These are phyloP conservation scores for Sebastiscus tertius DNA, from an alignment of 2,797 vertebrate species.

Conservation along the genomic window DNA sequence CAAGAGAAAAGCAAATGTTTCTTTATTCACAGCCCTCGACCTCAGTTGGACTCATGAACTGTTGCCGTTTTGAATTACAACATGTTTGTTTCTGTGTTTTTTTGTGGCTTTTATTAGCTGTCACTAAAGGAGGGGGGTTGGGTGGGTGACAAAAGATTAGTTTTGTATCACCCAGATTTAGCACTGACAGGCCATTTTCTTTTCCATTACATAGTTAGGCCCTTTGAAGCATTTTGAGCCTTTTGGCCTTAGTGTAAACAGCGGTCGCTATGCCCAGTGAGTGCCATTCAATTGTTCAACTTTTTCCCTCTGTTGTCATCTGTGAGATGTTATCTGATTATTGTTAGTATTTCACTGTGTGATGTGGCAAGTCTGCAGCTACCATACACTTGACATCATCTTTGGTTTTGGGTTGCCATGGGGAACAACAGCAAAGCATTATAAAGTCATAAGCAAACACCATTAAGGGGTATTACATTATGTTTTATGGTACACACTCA, in stretches of 20 bases:
- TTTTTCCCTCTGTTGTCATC: conserved; percentile 60
- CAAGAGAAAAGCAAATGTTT: conserved; percentile 37
- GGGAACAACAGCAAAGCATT: conserved; percentile 50
- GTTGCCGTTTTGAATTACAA: conserved; percentile 39
- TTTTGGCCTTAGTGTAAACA: conserved; percentile 42
- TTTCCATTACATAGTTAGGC: conserved; percentile 62
- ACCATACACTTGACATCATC: conserved; percentile 66
- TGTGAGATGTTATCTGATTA: conserved; percentile 66
- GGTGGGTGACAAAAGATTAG: conserved; percentile 9
- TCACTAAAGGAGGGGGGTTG: not conserved
- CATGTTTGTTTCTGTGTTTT: conserved; percentile 40
- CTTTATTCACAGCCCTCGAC: conserved; percentile 3
- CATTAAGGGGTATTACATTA: conserved; percentile 17
- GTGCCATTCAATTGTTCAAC: conserved; percentile 46
- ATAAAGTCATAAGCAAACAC: conserved; percentile 43
- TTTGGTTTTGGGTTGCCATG: conserved; percentile 57
- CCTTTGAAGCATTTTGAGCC: conserved; percentile 49
- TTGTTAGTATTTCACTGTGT: conserved; percentile 54
- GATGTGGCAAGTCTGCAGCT: conserved; percentile 53
- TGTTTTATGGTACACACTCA: conserved; percentile 34
- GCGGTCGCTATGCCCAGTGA: conserved; percentile 23
- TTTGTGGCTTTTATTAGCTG: conserved; percentile 46
- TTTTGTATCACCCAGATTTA: conserved; percentile 53
- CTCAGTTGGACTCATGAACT: conserved; percentile 19
- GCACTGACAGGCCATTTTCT: conserved; percentile 43